phyloP scores from a whole-genome alignment of 1,140 invertebrate genomes.

The Andrena cerasifolii region DNA sequence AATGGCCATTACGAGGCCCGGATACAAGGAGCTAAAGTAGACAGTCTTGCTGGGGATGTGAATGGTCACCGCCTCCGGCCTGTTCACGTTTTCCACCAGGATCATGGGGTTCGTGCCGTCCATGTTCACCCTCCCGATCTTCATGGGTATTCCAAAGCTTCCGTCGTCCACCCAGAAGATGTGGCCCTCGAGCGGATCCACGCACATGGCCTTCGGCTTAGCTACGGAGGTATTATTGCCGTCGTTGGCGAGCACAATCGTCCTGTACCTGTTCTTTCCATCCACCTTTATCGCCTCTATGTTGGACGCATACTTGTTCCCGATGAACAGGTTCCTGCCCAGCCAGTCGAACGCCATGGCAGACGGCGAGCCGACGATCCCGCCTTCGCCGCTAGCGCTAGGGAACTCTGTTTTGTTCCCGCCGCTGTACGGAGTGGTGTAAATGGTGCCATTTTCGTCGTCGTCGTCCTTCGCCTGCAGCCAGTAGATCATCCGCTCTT shows the following conservation, averaged over 20 bases:
- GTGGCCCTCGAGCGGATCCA: constrained; percentile 95
- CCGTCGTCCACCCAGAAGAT: constrained; percentile 97
- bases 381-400: constrained; percentile 85
- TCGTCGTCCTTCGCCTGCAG: constrained; percentile 89
- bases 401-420: constrained; percentile 94
- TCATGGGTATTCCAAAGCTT: constrained; percentile 93
- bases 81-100: constrained; percentile 85
- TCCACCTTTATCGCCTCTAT: constrained; percentile 96
- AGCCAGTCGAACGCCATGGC: constrained; percentile 98
- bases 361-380: constrained; percentile 95
- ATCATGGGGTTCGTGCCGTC: constrained; percentile 92
- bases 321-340: constrained; percentile 96
- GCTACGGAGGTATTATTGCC: constrained; percentile 94
- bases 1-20: constrained; percentile 88
- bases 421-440: constrained; percentile 91
- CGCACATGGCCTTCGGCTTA: constrained; percentile 92
- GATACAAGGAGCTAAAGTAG: constrained; percentile 93
- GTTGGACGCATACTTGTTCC: constrained; percentile 94
- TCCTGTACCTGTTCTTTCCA: constrained; percentile 91
- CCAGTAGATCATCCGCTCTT: constrained; percentile 92
- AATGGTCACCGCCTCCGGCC: constrained; percentile 92
- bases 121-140: constrained; percentile 97
- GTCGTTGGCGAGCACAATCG: constrained; percentile 95
- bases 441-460: constrained; percentile 92
- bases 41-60: constrained; percentile 92